These are phyloP conservation scores for Dyspetes luteomarginatus DNA, from an alignment of 2,888 invertebrate species.

Conservation along the genomic window DNA sequence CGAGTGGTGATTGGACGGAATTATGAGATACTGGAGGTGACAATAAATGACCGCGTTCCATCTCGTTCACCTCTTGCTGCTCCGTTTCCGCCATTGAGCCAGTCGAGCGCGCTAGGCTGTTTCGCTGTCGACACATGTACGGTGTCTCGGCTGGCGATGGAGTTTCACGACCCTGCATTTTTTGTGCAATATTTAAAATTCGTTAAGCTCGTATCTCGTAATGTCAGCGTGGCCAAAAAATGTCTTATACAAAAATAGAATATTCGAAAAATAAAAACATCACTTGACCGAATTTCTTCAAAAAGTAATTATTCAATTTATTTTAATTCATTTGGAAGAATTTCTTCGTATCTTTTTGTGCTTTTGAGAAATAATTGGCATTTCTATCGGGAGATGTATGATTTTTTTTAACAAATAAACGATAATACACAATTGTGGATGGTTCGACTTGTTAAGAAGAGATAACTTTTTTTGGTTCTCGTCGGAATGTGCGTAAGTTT, in stretches of 20 bases:
- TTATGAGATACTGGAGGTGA: conserved; percentile 77
- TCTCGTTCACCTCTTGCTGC: conserved; percentile 82
- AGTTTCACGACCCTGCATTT: conserved; percentile 85
- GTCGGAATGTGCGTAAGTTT: too few species aligned
- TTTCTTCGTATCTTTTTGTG: too few species aligned
- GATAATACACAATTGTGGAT: not conserved
- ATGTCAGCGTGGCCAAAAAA: not conserved
- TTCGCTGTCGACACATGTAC: conserved; percentile 92
- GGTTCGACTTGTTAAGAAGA: not conserved
- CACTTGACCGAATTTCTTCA: too few species aligned
- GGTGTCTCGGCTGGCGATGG: conserved; percentile 92
- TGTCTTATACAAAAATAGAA: not conserved
- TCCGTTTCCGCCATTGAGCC: conserved; percentile 75
- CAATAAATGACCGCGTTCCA: conserved; percentile 82
- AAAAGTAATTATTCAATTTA: conserved; percentile 10
- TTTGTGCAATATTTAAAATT: not conserved
- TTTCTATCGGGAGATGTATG: not conserved
- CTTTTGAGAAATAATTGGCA: too few species aligned
- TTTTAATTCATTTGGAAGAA: conserved; percentile 7
- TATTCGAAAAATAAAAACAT: not conserved
- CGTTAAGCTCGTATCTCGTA: not conserved
- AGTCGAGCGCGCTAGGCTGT: conserved; percentile 85
- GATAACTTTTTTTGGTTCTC: too few species aligned
- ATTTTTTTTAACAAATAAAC: not conserved
- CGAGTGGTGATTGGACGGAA: conserved; percentile 78